Base-by-base conservation (phyloP, 2,113 vertebrate genomes). In the Fregetta grallaria region DNA sequence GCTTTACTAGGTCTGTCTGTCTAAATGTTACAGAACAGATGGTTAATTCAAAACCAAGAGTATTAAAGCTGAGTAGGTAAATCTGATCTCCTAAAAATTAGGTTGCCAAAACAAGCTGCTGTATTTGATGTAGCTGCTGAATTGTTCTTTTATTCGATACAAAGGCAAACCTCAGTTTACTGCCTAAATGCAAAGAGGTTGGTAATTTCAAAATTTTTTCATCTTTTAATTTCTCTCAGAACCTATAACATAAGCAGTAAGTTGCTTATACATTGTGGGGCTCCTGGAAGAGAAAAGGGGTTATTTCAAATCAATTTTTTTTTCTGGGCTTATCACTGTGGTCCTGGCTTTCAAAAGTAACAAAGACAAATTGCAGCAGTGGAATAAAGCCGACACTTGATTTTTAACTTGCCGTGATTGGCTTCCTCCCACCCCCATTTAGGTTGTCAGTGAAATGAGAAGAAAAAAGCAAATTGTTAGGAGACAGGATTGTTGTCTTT, bases 21-120 rank as follows among this genome's bases (percentile, higher is more conserved):
- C 74, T 92, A 38, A 83, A 47, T 80, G 71, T 84, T 95, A 15
- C 59, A 80, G 94, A 95, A 89, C 96, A 97, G 96, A 97, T 96
- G 96, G 96, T 95, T 96, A 95, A 96, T 96, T 97, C 61, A 88
- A 94, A 94, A 95, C 42, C 84, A 76, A 88, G 83, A 72, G 89
- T 80, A 91, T 97, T 97, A 96, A 94, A 94, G 89, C 79, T 76
- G 70, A 90, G 66, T 90, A 91, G 93, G 71, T 87, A 94, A 96
- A 92, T 97, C 96, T 95, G 91, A 94, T 96, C 81, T 67, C 34
- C 73, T 94, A 71, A 94, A 97, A 94, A 90, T 2, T 15, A 84
- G 81, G 47, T 74, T 91, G 79, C 88, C 90, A 97, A 93, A 95
- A 83, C 73, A 97, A 92, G 80, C 89, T 97, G 76, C 84, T 88